A percentile compares a stretch with the other conserved stretches of the same genome.
phyloP scores from a whole-genome alignment of 1,140 invertebrate species.

The Drosophila nikananu region DNA sequence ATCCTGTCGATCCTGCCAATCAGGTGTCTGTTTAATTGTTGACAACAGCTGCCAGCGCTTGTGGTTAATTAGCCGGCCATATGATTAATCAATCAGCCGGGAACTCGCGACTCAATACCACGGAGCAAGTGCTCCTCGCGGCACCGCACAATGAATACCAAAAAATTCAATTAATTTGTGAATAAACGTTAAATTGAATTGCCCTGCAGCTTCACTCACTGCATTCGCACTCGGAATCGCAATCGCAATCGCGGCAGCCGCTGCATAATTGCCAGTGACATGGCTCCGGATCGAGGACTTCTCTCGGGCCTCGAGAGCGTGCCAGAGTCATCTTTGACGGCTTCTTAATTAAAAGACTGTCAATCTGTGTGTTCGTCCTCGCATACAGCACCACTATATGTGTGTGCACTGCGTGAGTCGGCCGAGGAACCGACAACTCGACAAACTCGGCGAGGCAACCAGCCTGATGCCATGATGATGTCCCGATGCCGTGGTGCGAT shows the following conservation, averaged over 20 bases:
- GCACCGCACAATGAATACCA: constrained; percentile 58
- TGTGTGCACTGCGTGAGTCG: constrained; percentile 38
- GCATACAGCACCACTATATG: constrained; percentile 12
- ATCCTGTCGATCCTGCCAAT: constrained; percentile 12
- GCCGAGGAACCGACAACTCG: constrained; percentile 42
- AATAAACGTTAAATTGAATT: constrained; percentile 82
- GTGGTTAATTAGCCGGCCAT: constrained; percentile 70
- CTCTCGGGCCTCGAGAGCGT: constrained; percentile 51
- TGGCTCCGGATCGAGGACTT: constrained; percentile 33
- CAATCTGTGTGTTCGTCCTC: constrained; percentile 64
- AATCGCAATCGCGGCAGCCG: constrained; percentile 20
- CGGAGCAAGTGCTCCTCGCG: constrained; percentile 11
- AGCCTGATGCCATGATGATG: constrained; percentile 24
- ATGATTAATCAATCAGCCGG: constrained; percentile 45
- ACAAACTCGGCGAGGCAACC: constrained; percentile 14
- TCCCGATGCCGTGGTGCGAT: constrained; percentile 30
- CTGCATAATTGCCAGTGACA: constrained; percentile 80
- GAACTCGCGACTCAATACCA: constrained; percentile 1
- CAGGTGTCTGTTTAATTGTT: constrained; percentile 64
- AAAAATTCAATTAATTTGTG: constrained; percentile 82
- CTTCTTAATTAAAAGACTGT: constrained; percentile 84
- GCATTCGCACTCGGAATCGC: background rate
- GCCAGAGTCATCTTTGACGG: constrained; percentile 79
- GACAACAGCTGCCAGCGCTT: constrained; percentile 61
- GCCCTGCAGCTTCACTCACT: constrained; percentile 21